These are phyloP conservation scores for Aradus depressus DNA, from an alignment of 2,888 invertebrate species.

Conservation along the genomic window DNA sequence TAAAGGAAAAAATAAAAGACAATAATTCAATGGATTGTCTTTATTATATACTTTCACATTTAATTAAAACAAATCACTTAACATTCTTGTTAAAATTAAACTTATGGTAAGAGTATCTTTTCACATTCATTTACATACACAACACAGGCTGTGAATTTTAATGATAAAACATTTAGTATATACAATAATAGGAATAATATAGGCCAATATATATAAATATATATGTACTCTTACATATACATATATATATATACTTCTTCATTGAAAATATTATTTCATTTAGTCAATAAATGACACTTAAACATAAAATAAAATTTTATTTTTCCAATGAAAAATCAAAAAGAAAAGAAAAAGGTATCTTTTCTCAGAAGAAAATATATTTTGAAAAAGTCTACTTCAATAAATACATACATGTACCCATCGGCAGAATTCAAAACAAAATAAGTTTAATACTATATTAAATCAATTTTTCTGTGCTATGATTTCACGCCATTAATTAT, in stretches of 20 bases:
- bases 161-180: constrained; percentile 6
- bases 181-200: constrained; percentile 14
- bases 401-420: too few relatives aligned
- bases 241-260: constrained; percentile 1
- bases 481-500: too few relatives aligned
- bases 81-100: not conserved
- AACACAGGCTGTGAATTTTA: too few relatives aligned
- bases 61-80: constrained; percentile 10
- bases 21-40: constrained; percentile 12
- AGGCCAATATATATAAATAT: constrained; percentile 10
- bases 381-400: too few relatives aligned
- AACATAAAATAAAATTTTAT: constrained; percentile 6
- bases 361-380: too few relatives aligned
- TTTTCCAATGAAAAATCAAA: too few relatives aligned
- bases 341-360: too few relatives aligned
- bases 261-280: not conserved
- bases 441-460: too few relatives aligned
- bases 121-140: too few relatives aligned
- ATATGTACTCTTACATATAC: not conserved
- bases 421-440: too few relatives aligned
- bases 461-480: too few relatives aligned
- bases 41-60: constrained; percentile 15
- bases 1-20: not conserved
- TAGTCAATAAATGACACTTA: not conserved
- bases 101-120: not conserved